phyloP scores from a whole-genome alignment of 2,888 invertebrate species.

The Acleris laterana region DNA sequence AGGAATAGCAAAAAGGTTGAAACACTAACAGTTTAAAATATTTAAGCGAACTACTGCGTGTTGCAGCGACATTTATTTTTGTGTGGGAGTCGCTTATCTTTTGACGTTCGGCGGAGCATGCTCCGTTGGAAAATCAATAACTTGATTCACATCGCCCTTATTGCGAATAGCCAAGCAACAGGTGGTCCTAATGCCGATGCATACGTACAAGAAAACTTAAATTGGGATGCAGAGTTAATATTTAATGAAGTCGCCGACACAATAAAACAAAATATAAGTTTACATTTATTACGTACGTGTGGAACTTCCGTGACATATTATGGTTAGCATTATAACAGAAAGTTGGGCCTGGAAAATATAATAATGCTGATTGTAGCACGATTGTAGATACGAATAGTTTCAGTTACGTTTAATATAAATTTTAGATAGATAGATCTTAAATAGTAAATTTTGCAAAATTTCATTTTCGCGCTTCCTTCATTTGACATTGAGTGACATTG shows the following conservation, averaged over 20 bases:
- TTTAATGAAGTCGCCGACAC: neutral
- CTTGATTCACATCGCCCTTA: conserved; percentile 44
- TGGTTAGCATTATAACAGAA: neutral
- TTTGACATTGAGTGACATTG: conserved; percentile 1
- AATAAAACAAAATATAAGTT: neutral
- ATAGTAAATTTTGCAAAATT: conserved; percentile 1
- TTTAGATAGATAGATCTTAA: too few species aligned
- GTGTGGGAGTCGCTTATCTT: conserved; percentile 73
- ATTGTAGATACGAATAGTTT: neutral
- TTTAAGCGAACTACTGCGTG: conserved; percentile 40
- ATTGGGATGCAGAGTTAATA: neutral
- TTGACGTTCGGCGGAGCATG: conserved; percentile 69
- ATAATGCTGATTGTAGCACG: neutral
- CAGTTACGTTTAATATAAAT: neutral
- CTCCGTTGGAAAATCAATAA: conserved; percentile 78
- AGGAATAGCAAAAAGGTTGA: neutral
- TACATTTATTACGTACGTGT: neutral
- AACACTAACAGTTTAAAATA: conserved; percentile 6
- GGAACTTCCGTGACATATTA: neutral
- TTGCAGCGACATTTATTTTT: conserved; percentile 39
- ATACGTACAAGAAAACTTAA: neutral
- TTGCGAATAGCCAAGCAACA: conserved; percentile 58
- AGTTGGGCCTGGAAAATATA: neutral
- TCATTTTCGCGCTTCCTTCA: conserved; percentile 22
- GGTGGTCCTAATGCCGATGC: conserved; percentile 47